A percentile compares a stretch with the other conserved stretches of the same genome.
Conservation (phyloP, 2,113 vertebrate genomes). For the Passer domesticus region DNA sequence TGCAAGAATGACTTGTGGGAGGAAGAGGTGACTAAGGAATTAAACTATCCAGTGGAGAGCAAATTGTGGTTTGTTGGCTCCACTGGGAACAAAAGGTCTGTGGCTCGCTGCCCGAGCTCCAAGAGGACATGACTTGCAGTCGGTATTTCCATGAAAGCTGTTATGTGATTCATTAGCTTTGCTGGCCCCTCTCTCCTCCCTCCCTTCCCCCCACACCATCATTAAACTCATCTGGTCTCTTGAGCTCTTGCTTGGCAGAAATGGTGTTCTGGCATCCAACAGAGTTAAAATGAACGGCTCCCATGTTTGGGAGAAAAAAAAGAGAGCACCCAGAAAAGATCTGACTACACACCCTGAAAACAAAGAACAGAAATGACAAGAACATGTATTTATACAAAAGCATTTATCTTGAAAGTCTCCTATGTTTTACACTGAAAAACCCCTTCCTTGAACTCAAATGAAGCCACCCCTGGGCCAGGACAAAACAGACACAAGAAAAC, state of each 20-base stretch:
- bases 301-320: neutral
- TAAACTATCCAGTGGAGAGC: conserved; percentile 46
- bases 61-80: conserved; percentile 48
- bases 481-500: neutral
- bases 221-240: conserved; percentile 63
- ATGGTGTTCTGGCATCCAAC: conserved; percentile 2
- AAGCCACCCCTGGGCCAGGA: neutral
- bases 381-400: neutral
- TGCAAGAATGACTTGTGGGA: conserved; percentile 9
- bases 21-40: conserved; percentile 63
- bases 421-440: neutral
- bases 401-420: neutral
- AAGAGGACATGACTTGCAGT: conserved; percentile 47
- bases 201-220: conserved; percentile 49
- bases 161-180: conserved; percentile 52
- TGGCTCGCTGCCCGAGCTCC: neutral
- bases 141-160: conserved; percentile 59
- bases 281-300: conserved; percentile 15
- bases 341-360: neutral
- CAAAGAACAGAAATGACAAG: neutral
- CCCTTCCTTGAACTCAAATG: neutral
- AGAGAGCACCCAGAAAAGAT: neutral
- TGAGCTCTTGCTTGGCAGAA: conserved; percentile 50
- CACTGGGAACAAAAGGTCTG: conserved; percentile 42
- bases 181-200: conserved; percentile 31